Percentiles rank a stretch among this genome's conserved stretches.
These are phyloP conservation scores for Platalea minor DNA, from an alignment of 2,797 vertebrate species.

Conservation along the genomic window DNA sequence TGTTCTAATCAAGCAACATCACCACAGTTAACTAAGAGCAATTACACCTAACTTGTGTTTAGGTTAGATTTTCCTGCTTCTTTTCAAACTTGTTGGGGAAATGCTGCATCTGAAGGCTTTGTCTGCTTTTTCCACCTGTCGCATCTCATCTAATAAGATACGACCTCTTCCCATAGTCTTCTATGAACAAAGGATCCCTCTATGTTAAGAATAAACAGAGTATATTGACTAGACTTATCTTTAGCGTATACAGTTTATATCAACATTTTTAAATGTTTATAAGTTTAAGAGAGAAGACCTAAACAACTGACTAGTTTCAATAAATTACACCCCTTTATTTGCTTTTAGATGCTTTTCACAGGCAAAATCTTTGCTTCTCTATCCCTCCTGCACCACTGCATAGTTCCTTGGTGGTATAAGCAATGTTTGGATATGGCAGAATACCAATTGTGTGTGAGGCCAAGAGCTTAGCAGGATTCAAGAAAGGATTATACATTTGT, in stretches of 20 bases:
- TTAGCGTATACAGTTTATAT: not conserved
- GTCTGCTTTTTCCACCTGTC: not conserved
- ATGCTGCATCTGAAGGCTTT: not conserved
- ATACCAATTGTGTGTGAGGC: not conserved
- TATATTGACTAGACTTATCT: not conserved
- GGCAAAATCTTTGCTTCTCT: not conserved
- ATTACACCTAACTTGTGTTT: not conserved
- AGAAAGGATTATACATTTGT: not conserved
- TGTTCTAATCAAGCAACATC: not conserved
- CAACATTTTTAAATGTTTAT: not conserved
- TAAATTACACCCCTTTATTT: not conserved
- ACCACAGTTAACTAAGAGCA: not conserved
- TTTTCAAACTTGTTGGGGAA: not conserved
- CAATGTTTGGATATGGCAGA: not conserved
- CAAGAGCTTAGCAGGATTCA: not conserved
- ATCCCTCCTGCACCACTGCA: not conserved
- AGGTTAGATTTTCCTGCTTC: not conserved
- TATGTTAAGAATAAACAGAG: not conserved
- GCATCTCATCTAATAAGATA: not conserved
- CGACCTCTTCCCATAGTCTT: not conserved
- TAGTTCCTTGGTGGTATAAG: not conserved
- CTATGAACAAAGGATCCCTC: not conserved
- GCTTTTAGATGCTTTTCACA: not conserved
- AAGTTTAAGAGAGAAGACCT: not conserved
- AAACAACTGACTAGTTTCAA: constrained; percentile 3